Evolutionary conservation across 2,113 vertebrate species (phyloP), one percentile per base, ranked within the genome.

Genomic region (Telmatochromis brachygnathus): DNA sequence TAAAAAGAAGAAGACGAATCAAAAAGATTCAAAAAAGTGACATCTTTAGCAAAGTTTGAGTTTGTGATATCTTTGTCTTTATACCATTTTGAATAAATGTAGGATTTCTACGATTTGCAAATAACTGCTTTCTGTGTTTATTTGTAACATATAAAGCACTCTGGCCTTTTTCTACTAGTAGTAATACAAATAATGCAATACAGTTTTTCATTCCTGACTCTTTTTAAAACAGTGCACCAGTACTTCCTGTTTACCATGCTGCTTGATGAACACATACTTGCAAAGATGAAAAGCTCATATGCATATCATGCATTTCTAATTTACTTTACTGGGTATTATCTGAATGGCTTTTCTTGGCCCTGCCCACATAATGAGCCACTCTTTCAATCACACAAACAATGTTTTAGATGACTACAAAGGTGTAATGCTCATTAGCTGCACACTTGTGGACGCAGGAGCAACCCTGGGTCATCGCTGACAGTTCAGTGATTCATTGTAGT

Each of bases 301-400:
- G 19, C 75, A 88, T 84, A 82, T 90, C 75, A 82, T 83, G 82
- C 85, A 86, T 82, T 83, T 85, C 51, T 75, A 81, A 86, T 88
- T 79, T 26, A 9, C 6, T 81, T 86, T 70, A 26, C 19, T 79
- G n/a, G 73, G 33, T 83, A 68, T 45, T 82, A 80, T 8, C 81
- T 21, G 2, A 53, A 10, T 21, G 26, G 56, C 15, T 77, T 82
- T 56, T 54, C 45, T 19, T 2, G 2, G 6, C 26, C n/a, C 54
- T 28, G 11, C 10, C 28, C 45, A 49, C 42, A 49, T 77, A 77
- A 77, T 77, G 23, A 77, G 42, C 23, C 70, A 47, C 26, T 77
- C 13, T 88, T 75, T 82, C 21, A 4, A 26, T 51, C 21, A 47
- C n/a, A 39, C 33, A 21, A 82, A 75, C 47, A 28, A n/a, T 9